Conservation (phyloP, 2,113 vertebrate species). For the Aptenodytes patagonicus region DNA sequence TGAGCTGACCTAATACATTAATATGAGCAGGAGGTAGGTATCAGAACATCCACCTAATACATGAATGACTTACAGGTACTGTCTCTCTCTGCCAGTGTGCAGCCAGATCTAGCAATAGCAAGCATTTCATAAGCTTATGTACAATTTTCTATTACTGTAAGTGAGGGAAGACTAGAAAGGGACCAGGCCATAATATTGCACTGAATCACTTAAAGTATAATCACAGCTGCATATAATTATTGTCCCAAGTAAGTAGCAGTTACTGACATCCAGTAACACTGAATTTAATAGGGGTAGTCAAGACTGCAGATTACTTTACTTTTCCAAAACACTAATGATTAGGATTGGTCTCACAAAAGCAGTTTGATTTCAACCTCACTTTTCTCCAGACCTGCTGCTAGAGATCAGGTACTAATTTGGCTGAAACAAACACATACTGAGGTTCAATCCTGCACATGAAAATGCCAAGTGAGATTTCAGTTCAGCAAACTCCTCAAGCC, state of each 20-base stretch:
- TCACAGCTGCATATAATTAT: neutral
- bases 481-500: neutral
- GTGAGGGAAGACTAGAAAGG: neutral
- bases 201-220: neutral
- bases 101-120: neutral
- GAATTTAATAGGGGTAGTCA: neutral
- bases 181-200: neutral
- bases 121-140: neutral
- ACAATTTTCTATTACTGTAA: neutral
- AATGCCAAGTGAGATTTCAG: neutral
- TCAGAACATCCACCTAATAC: neutral
- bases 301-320: neutral
- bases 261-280: neutral
- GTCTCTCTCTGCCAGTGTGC: neutral
- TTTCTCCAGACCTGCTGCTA: neutral
- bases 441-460: neutral
- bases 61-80: neutral
- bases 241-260: neutral
- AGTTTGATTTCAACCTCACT: neutral
- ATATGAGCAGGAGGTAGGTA: neutral
- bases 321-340: neutral
- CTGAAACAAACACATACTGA: neutral
- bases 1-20: neutral
- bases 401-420: neutral
- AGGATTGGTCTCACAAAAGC: neutral